Percentiles rank a stretch among this genome's conserved stretches.
phyloP scores from a whole-genome alignment of 2,113 vertebrate genomes.

The Abramis brama region DNA sequence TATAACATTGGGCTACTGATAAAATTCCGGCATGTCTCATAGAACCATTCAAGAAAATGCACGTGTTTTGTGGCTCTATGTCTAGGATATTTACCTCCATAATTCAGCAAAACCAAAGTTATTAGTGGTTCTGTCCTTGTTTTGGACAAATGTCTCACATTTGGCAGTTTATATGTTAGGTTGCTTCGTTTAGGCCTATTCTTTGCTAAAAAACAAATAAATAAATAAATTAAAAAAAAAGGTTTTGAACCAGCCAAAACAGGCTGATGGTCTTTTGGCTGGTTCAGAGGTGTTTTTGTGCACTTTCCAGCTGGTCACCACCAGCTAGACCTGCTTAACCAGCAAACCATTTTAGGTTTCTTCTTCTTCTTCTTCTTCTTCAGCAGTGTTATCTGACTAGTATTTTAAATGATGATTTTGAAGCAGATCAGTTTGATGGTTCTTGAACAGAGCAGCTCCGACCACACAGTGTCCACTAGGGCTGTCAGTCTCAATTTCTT shows the following conservation, averaged over 20 bases:
- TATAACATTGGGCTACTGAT: background rate
- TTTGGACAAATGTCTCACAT: background rate
- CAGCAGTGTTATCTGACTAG: background rate
- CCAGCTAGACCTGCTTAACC: background rate
- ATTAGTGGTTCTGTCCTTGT: background rate
- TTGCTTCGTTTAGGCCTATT: background rate
- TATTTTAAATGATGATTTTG: background rate
- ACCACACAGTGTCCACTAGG: background rate
- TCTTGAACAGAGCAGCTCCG: background rate
- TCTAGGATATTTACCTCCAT: background rate
- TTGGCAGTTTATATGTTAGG: background rate
- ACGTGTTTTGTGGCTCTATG: background rate
- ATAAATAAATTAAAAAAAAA: too few relatives aligned
- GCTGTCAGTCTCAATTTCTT: constrained; percentile 22
- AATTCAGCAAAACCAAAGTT: background rate
- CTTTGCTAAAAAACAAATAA: too few relatives aligned
- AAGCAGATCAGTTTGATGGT: background rate
- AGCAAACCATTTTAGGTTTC: background rate
- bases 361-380: too few relatives aligned
- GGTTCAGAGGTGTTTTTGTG: background rate
- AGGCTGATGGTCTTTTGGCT: background rate
- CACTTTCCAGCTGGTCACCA: background rate
- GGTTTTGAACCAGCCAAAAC: background rate
- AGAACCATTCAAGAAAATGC: background rate
- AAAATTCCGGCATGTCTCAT: background rate